Base-by-base conservation (phyloP, 2,888 invertebrate genomes). In the Trachelus troglodyta region DNA sequence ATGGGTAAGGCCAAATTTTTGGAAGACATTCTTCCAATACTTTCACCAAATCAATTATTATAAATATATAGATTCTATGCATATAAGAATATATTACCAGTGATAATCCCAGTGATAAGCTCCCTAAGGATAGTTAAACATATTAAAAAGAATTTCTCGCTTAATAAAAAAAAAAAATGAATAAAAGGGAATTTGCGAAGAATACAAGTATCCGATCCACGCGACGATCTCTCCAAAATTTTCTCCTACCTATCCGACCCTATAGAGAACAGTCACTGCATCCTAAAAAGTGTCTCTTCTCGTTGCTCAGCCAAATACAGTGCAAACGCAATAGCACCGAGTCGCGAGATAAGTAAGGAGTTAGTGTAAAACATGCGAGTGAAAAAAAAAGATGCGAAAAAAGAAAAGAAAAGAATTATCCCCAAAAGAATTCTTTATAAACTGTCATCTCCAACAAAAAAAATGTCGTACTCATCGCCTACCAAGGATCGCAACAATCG, bases 401-500 rank as follows among this genome's bases (percentile, higher is more conserved):
- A 71, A 71, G 33, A 71, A 34, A 31, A 56, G 56, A 56, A 56
- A 56, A 56, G 23, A 56, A 56, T 56, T 23, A 23, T 56, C 56
- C 40, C 56, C 23, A 56, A 23, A 23, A 56, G 56, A 56, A 23
- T 56, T 56, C 9, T 56, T 56, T 56, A 1, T 56, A 56, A 56
- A 23, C 9, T 1, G 9, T 23, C 56, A 56, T 23, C 23, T 23
- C 23, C 56, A 9, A 23, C 3, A 12, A 56, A 15, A 80, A 80
- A 85, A 84, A 82, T 83, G 86, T 88, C 86, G 87, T 89, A 89
- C 86, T 89, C 86, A 84, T 88, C 83, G 85, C 85, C 87, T 88
- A 87, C 85, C 87, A 87, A 88, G 87, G 85, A 89, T 87, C 83
- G 86, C 88, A 89, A 88, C 87, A 88, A 81, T 84, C 87, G 86